Evolutionary conservation across 2,113 vertebrate genomes (phyloP).

Genomic region (Podocnemis expansa): DNA sequence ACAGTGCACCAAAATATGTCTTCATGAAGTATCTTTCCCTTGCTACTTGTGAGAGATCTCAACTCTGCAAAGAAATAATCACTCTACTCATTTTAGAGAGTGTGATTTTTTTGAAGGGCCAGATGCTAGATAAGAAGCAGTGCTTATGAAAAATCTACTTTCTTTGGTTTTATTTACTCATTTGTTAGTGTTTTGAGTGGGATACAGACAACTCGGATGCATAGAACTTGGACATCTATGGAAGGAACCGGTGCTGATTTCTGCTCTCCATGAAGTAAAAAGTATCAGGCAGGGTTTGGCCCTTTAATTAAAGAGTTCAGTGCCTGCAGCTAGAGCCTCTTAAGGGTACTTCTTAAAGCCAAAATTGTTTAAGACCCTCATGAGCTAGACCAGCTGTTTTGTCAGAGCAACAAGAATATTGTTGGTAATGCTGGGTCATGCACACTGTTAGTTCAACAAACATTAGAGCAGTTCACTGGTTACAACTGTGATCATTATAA

Average conservation of each 20-base stretch:
- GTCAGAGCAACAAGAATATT: not conserved
- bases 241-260: not conserved
- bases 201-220: not conserved
- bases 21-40: not conserved
- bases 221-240: not conserved
- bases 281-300: not conserved
- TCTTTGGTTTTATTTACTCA: not conserved
- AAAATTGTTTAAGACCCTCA: not conserved
- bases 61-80: accelerated
- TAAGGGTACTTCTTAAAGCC: not conserved
- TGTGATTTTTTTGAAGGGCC: not conserved
- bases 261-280: not conserved
- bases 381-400: not conserved
- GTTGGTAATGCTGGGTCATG: not conserved
- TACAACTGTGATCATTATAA: not conserved
- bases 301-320: not conserved
- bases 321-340: not conserved
- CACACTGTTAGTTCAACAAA: not conserved
- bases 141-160: not conserved
- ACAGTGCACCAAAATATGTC: accelerated
- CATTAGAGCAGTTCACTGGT: not conserved
- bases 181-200: not conserved
- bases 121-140: not conserved
- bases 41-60: not conserved
- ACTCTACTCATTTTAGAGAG: not conserved